Base-by-base conservation (phyloP, 2,888 invertebrate species). In the Malacosoma neustria region DNA sequence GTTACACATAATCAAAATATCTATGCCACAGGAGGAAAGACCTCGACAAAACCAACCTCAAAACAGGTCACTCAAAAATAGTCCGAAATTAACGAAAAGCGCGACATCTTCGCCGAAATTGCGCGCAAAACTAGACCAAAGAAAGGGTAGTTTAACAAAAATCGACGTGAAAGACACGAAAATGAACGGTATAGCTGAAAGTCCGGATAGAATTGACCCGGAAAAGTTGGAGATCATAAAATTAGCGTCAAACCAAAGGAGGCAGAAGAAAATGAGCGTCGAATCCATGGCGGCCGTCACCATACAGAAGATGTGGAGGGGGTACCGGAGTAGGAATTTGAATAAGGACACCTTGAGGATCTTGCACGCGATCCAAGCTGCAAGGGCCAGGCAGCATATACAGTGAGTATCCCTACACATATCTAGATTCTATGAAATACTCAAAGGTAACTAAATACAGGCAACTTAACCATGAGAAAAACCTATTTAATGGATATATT, bases 241-340 rank as follows among this genome's bases (percentile, higher is more conserved):
- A 45, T 37, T 77, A 29, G 79, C 80, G 4, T 77, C 81, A 5
- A 82, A 81, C 41, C 82, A 80, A 45, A 57, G 81, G 34, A 56
- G 77, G 34, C 80, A 80, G 50, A 81, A 79, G 61, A 79, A 75
- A 43, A 47, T 67, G 64, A 82, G 73, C 34, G 70, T 56, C 2
- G 85, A 84, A 39, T 59, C 65, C 0, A 68, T 68, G 63, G 89
- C 95, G 0, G 95, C 94, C 0, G 89, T 93, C 22, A 91, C 90
- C 14, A 95, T 96, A 60, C 96, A 96, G 75, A 92, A 92, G 71
- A 89, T 92, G 76, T 96, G 96, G 96, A 81, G 95, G 13, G 95
- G 96, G 0, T 95, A 93, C 69, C 88, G 91, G 33, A 91, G 93
- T 29, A 85, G 95, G 52, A 93, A 94, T 55, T 76, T 91, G 7